phyloP scores from a whole-genome alignment of 2,113 vertebrate species.

The Galeopterus variegatus region DNA sequence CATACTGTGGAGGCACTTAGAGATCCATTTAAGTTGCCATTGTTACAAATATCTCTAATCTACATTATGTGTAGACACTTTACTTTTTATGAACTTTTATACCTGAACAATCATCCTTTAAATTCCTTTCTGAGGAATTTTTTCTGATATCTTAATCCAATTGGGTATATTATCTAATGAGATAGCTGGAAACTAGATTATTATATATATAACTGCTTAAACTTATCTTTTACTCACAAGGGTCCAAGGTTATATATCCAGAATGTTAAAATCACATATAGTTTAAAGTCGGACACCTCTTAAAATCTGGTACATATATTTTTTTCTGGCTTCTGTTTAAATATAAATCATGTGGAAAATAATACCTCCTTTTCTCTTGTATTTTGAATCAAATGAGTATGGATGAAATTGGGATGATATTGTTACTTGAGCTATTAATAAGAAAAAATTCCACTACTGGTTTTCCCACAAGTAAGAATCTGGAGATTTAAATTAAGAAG shows the following conservation, averaged over 20 bases:
- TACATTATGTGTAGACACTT: not conserved
- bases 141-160: not conserved
- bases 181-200: no score
- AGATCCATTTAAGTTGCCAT: not conserved
- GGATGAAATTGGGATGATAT: not conserved
- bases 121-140: not conserved
- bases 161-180: no score
- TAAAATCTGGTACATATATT: no score
- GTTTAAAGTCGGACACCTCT: no score
- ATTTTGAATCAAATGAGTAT: not conserved
- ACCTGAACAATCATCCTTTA: not conserved
- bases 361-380: not conserved
- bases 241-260: no score
- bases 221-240: no score
- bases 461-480: slow-evolving; percentile 51
- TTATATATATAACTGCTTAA: no score
- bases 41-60: not conserved
- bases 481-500: slow-evolving; percentile 70
- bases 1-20: not conserved
- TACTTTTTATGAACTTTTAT: not conserved
- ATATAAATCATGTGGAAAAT: no score
- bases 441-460: slow-evolving; percentile 24
- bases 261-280: no score
- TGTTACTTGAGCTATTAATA: slow-evolving; percentile 53
- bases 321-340: no score